Evolutionary conservation across 1,140 invertebrate species (phyloP).

Genomic region (Diachasmimorpha longicaudata): DNA sequence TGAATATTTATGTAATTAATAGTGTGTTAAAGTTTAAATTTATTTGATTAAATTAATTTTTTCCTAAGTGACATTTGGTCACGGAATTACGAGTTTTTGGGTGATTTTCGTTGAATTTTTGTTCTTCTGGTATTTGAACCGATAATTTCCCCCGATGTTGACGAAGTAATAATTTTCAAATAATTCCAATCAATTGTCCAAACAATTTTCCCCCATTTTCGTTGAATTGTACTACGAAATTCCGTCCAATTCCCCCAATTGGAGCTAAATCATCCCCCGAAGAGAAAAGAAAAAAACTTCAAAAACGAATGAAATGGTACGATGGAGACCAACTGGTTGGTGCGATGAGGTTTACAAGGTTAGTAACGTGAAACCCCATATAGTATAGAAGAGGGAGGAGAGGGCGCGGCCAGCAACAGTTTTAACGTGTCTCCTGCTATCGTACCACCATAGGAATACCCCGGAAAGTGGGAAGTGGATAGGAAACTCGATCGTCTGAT

Average conservation of each 20-base stretch:
- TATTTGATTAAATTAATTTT: too few species aligned
- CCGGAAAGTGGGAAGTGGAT: neutral
- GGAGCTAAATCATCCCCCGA: neutral
- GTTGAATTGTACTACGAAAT: too few species aligned
- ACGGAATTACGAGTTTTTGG: too few species aligned
- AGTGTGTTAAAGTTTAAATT: too few species aligned
- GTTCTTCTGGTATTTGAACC: too few species aligned
- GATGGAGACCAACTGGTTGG: slow-evolving; percentile 1
- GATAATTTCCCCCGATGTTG: too few species aligned
- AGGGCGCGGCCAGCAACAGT: slow-evolving; percentile 8
- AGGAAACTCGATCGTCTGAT: slow-evolving; percentile 9
- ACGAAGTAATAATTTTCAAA: too few species aligned
- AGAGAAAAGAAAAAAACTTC: neutral
- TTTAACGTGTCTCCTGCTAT: slow-evolving; percentile 3
- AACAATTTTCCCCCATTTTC: too few species aligned
- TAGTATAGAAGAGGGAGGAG: neutral
- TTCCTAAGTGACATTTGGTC: too few species aligned
- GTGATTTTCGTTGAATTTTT: too few species aligned
- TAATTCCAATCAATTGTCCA: too few species aligned
- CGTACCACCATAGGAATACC: neutral
- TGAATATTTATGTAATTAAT: too few species aligned
- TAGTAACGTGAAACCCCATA: slow-evolving; percentile 27
- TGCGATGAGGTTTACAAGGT: slow-evolving; percentile 24
- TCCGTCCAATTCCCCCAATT: neutral
- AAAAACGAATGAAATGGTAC: neutral